Percentiles rank a stretch among this genome's conserved stretches.
phyloP scores from a whole-genome alignment of 1,140 invertebrate genomes.

The Diachasma alloeum region DNA sequence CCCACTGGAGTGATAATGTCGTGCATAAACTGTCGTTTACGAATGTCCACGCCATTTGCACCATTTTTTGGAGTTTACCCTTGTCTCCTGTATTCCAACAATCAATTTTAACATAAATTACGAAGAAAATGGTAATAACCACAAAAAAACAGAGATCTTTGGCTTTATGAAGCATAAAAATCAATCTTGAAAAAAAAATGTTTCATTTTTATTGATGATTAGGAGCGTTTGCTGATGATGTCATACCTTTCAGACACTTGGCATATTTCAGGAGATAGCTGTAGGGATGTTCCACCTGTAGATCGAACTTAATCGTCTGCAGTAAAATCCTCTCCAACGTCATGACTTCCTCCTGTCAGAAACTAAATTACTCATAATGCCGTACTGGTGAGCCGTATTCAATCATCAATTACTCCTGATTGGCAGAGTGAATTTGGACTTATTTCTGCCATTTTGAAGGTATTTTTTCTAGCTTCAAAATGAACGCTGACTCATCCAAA shows the following conservation, averaged over 20 bases:
- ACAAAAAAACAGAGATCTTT: too few species aligned
- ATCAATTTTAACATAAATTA: too few species aligned
- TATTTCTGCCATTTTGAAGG: too few species aligned
- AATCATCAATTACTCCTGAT: too few species aligned
- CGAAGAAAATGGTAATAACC: too few species aligned
- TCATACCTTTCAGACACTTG: constrained; percentile 88
- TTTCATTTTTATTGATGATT: neutral
- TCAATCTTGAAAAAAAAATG: too few species aligned
- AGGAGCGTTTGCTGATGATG: neutral
- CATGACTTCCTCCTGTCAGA: constrained; percentile 97
- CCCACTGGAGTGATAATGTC: constrained; percentile 97
- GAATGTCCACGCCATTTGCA: constrained; percentile 99
- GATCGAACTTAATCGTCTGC: constrained; percentile 98
- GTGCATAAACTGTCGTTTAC: constrained; percentile 98
- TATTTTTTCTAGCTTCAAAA: too few species aligned
- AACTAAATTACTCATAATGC: too few species aligned
- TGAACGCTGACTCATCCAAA: too few species aligned
- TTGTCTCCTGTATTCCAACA: constrained; percentile 76
- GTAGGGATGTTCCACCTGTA: constrained; percentile 98
- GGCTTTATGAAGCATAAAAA: too few species aligned
- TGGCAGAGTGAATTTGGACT: too few species aligned
- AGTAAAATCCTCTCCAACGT: constrained; percentile 95
- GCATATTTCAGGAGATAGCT: constrained; percentile 94
- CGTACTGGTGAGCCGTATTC: too few species aligned
- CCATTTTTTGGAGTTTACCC: constrained; percentile 92